These are phyloP conservation scores for Prionailurus viverrinus DNA, from an alignment of 2,113 vertebrate genomes.

Conservation along the genomic window DNA sequence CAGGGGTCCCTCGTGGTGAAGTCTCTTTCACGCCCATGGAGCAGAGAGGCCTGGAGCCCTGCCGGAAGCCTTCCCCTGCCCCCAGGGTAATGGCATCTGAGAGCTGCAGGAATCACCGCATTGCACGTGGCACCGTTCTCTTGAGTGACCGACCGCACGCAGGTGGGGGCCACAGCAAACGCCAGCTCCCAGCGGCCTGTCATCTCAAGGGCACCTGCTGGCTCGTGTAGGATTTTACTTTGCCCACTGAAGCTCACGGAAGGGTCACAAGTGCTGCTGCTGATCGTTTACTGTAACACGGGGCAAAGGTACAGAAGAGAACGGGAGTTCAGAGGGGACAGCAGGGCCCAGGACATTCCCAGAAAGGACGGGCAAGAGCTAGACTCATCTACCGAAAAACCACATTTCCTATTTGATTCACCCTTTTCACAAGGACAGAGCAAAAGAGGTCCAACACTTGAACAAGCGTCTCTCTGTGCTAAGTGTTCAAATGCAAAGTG, in stretches of 20 bases:
- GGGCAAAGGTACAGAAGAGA: neutral
- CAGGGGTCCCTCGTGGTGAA: rapidly evolving
- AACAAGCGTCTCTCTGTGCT: rapidly evolving
- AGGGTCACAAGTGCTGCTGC: rapidly evolving
- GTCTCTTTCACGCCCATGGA: neutral
- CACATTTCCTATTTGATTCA: rapidly evolving
- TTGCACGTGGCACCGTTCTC: rapidly evolving
- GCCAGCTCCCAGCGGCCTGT: neutral
- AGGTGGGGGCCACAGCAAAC: neutral
- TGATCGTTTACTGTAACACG: rapidly evolving
- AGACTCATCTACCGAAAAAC: rapidly evolving
- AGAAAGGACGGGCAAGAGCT: rapidly evolving
- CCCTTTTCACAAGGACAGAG: neutral
- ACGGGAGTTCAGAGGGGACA: too few species aligned
- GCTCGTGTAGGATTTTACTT: rapidly evolving
- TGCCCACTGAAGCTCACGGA: neutral
- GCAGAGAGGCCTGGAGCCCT: too few species aligned
- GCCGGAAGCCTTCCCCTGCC: neutral
- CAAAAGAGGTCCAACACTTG: rapidly evolving
- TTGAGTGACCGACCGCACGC: too few species aligned
- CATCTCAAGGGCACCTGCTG: rapidly evolving
- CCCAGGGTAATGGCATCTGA: rapidly evolving
- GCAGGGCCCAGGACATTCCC: neutral
- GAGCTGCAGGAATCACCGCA: neutral
- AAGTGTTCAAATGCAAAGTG: neutral